Evolutionary conservation across 2,888 invertebrate species (phyloP).

Genomic region (Phengaris alcon): DNA sequence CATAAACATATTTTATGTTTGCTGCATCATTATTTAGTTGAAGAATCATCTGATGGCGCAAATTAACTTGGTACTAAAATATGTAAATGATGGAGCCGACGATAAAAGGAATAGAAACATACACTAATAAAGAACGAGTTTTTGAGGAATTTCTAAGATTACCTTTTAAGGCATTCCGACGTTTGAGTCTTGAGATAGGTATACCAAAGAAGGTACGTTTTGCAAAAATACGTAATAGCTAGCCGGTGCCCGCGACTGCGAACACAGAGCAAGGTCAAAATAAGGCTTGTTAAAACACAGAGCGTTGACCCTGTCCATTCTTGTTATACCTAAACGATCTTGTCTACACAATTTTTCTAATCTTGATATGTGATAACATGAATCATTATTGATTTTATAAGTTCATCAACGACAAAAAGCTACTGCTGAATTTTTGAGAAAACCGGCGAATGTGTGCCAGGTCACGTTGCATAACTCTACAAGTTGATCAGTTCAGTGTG

Average conservation of each 20-base stretch:
- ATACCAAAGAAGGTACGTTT: no score
- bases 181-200: neutral
- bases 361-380: neutral
- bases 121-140: conserved; percentile 23
- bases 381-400: conserved; percentile 18
- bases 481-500: no score
- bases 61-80: conserved; percentile 15
- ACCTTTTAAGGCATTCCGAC: conserved; percentile 21
- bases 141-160: conserved; percentile 24
- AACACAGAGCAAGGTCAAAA: conserved; percentile 19
- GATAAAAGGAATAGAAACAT: conserved; percentile 23
- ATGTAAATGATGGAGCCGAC: conserved; percentile 15
- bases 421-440: neutral
- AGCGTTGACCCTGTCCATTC: conserved; percentile 12
- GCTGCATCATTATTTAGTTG: neutral
- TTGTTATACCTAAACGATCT: neutral
- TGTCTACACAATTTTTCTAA: conserved; percentile 17
- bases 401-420: neutral
- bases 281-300: conserved; percentile 11
- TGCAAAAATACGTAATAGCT: conserved; percentile 6
- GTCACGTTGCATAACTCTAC: no score
- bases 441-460: no score
- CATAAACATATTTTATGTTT: neutral
- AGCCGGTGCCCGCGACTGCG: neutral
- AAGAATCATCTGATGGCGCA: conserved; percentile 1